Percentiles rank a stretch among this genome's conserved stretches.
Conservation (phyloP, 2,888 invertebrate species). For the Aproaerema taeniolella region DNA sequence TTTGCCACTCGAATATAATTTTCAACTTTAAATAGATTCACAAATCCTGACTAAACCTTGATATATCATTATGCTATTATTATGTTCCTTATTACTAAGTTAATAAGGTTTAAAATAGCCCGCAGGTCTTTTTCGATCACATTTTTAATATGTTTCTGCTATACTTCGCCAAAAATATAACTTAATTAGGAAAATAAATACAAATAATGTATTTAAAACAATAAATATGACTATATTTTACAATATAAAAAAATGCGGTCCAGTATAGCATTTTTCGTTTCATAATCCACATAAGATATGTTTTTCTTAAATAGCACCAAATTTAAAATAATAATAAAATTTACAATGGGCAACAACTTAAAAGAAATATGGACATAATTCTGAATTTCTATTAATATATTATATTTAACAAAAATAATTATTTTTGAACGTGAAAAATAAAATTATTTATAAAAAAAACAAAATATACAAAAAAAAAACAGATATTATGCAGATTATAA, state of each 20-base stretch:
- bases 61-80: slow-evolving; percentile 31
- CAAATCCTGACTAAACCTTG: no score
- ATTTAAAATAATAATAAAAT: slow-evolving; percentile 1
- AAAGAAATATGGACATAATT: no score
- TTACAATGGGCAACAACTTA: no score
- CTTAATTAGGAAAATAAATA: background rate
- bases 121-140: slow-evolving; percentile 11
- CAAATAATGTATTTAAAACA: background rate
- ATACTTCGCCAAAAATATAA: background rate
- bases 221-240: background rate
- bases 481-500: no score
- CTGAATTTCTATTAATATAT: no score
- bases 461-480: no score
- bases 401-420: no score
- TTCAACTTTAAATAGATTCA: no score
- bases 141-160: background rate
- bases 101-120: slow-evolving; percentile 39
- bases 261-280: background rate
- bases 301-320: slow-evolving; percentile 13
- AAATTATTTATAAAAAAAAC: no score
- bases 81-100: slow-evolving; percentile 31
- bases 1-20: no score
- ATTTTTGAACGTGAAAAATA: no score
- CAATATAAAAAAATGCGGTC: background rate
- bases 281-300: slow-evolving; percentile 25